A percentile compares a stretch with the other conserved stretches of the same genome.
phyloP scores from a whole-genome alignment of 1,140 invertebrate genomes.

The Leguminivora glycinivorella region DNA sequence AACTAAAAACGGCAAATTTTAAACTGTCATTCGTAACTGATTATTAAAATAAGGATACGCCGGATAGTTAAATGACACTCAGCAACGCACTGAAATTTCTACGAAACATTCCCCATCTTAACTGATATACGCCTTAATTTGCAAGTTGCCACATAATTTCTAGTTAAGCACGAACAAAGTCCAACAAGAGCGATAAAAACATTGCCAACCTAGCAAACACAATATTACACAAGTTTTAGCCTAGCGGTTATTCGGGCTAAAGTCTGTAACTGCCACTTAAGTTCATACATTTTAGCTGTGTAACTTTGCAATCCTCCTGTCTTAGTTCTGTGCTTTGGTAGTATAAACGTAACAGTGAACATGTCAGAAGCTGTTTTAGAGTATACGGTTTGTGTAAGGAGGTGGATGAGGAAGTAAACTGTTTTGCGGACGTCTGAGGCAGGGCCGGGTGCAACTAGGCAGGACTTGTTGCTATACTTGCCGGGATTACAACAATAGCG shows the following conservation, averaged over 20 bases:
- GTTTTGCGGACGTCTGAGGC: constrained; percentile 14
- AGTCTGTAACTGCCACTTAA: constrained; percentile 18
- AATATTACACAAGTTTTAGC: constrained; percentile 26
- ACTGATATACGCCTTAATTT: background rate
- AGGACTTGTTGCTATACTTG: constrained; percentile 20
- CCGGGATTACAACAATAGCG: constrained; percentile 11
- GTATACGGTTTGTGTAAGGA: background rate
- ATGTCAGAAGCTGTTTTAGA: background rate
- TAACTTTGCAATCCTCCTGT: background rate
- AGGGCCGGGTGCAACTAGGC: constrained; percentile 10
- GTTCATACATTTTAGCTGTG: constrained; percentile 5
- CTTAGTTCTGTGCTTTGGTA: background rate
- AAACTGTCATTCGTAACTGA: too few relatives aligned
- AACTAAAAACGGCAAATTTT: too few relatives aligned
- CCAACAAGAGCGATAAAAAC: constrained; percentile 24
- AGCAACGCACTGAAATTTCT: background rate
- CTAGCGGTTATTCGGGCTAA: constrained; percentile 25
- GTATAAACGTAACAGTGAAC: background rate
- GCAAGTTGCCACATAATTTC: constrained; percentile 16
- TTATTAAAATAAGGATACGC: too few relatives aligned
- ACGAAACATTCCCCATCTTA: background rate
- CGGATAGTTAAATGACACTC: background rate
- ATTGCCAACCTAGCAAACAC: constrained; percentile 19
- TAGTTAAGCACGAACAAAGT: constrained; percentile 1
- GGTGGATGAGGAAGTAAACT: background rate